phyloP scores from a whole-genome alignment of 2,888 invertebrate species.

The Sinodicranocentrus sp. region DNA sequence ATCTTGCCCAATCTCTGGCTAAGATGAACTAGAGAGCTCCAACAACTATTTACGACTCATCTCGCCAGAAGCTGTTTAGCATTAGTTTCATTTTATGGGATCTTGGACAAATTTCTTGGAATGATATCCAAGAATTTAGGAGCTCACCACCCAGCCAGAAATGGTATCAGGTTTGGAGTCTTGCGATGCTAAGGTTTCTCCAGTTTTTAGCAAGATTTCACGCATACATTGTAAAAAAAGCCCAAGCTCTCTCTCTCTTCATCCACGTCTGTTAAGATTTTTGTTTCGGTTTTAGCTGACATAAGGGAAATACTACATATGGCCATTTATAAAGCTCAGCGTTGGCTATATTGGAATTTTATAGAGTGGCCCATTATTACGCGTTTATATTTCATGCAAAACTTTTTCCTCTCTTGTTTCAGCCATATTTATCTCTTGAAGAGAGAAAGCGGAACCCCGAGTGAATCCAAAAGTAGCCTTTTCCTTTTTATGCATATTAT shows the following conservation, averaged over 20 bases:
- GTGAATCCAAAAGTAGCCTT: slow-evolving; percentile 37
- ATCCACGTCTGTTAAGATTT: slow-evolving; percentile 48
- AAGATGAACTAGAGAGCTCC: slow-evolving; percentile 34
- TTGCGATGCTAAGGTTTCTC: no score
- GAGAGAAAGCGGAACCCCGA: neutral
- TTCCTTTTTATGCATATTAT: slow-evolving; percentile 38
- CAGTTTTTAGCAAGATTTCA: slow-evolving; percentile 18
- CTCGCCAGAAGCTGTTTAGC: slow-evolving; percentile 66
- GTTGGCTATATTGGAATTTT: slow-evolving; percentile 44
- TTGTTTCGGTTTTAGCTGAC: slow-evolving; percentile 54
- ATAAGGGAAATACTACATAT: slow-evolving; percentile 59
- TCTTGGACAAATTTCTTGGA: slow-evolving; percentile 66
- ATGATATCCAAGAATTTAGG: slow-evolving; percentile 62
- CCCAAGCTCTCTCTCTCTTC: neutral
- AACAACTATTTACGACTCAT: slow-evolving; percentile 64
- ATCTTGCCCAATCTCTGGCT: neutral
- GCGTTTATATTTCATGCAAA: slow-evolving; percentile 61
- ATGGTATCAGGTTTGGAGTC: neutral
- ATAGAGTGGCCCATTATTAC: slow-evolving; percentile 36
- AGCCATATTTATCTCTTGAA: slow-evolving; percentile 9
- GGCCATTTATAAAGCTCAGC: slow-evolving; percentile 53
- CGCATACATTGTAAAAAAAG: slow-evolving; percentile 21
- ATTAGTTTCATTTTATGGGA: slow-evolving; percentile 67
- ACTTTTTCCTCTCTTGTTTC: slow-evolving; percentile 54
- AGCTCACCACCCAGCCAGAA: slow-evolving; percentile 38